Evolutionary conservation across 2,888 invertebrate species (phyloP), one percentile per base, ranked within the genome.

Genomic region (Drosophila mimetica): DNA sequence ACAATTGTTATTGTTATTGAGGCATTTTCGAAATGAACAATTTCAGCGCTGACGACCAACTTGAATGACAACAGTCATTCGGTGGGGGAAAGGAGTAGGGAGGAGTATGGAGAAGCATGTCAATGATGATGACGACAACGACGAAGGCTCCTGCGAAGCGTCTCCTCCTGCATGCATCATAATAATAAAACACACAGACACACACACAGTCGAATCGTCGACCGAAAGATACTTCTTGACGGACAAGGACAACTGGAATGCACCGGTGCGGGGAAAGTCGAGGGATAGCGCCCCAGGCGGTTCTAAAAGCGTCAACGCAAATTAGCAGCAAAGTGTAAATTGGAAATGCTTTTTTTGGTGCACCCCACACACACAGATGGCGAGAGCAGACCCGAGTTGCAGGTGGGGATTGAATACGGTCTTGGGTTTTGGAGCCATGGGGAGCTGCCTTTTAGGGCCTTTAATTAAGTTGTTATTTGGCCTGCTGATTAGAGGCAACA

Each of bases 21-120:
- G 84, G 85, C 88, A 88, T 88, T 86, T 88, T 76, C 86, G 87
- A 88, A 85, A 86, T 88, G 88, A 88, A 86, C 84, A 88, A 84
- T 85, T 85, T 83, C 72, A 80, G 73, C 88, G 83, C 74, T 78
- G 87, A 83, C 83, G 83, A 74, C 60, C 59, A 36, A 67, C 48
- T 76, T 75, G 79, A 85, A 80, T 82, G 87, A 87, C 82, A 83
- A 86, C 65, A 54, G 55, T 64, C 39, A 39, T 11, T 6, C 8
- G 18, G 6, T 5, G 39, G 18, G 7, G 37, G 50, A 50, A 66
- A 71, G 44, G 53, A 58, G 44, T 2, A n/a, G n/a, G n/a, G 18
- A 16, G 71, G 30, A 67, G 57, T 32, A n/a, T 39, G 71, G 51
- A 84, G 86, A 77, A 80, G 67, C 87, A 80, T 81, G 87, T 85